Evolutionary conservation across 2,888 invertebrate species (phyloP).

Genomic region (Drosophila neotestacea): DNA sequence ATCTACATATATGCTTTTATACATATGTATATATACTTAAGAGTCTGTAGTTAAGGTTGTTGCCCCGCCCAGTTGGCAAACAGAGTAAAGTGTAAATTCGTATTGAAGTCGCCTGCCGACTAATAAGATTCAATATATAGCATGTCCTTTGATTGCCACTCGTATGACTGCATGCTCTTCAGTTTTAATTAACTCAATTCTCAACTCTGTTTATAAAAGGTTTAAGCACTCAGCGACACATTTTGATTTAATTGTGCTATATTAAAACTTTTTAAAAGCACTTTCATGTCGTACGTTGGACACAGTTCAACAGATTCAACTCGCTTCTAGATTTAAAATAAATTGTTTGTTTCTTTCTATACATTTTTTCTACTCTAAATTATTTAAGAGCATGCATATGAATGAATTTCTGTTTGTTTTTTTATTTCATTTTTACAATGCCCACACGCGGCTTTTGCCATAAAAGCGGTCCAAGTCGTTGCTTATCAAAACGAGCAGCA

Average conservation of each 20-base stretch:
- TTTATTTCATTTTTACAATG: slow-evolving; percentile 22
- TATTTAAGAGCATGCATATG: slow-evolving; percentile 29
- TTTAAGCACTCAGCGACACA: slow-evolving; percentile 8
- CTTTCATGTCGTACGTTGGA: slow-evolving; percentile 12
- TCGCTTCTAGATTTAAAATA: slow-evolving; percentile 7
- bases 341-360: not conserved
- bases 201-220: not conserved
- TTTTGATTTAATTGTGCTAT: slow-evolving; percentile 18
- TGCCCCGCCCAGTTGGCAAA: slow-evolving; percentile 33
- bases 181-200: slow-evolving; percentile 55
- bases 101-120: slow-evolving; percentile 32
- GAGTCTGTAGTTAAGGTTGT: slow-evolving; percentile 37
- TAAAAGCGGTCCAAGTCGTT: slow-evolving; percentile 52
- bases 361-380: slow-evolving; percentile 6
- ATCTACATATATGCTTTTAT: slow-evolving; percentile 1
- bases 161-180: slow-evolving; percentile 8
- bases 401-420: slow-evolving; percentile 32
- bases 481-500: slow-evolving; percentile 67
- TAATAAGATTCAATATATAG: slow-evolving; percentile 39
- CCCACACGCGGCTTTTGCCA: slow-evolving; percentile 22
- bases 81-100: slow-evolving; percentile 36
- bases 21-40: slow-evolving; percentile 1
- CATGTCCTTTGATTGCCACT: slow-evolving; percentile 37
- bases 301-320: slow-evolving; percentile 8
- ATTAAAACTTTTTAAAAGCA: slow-evolving; percentile 31